Percentiles rank a stretch among this genome's conserved stretches.
phyloP scores from a whole-genome alignment of 1,140 invertebrate species.

The Marisa cornuarietis region DNA sequence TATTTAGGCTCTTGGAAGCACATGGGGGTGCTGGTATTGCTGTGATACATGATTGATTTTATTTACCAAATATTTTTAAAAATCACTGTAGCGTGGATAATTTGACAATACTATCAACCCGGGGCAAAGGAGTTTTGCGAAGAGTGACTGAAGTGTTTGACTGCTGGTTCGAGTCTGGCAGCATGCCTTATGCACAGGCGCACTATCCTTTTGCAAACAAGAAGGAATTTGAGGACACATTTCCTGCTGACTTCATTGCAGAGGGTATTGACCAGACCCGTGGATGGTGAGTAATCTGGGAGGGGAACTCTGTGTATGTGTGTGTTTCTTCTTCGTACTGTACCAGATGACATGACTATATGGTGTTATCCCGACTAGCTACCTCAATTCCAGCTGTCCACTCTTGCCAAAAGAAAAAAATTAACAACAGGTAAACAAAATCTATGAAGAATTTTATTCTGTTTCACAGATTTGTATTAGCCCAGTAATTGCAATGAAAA shows the following conservation, averaged over 20 bases:
- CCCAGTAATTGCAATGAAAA: too few relatives aligned
- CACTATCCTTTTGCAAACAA: conserved; percentile 94
- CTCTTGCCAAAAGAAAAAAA: too few relatives aligned
- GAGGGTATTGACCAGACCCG: conserved; percentile 99
- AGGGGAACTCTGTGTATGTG: too few relatives aligned
- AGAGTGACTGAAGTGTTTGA: conserved; percentile 97
- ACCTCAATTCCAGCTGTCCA: too few relatives aligned
- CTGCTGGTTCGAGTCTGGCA: conserved; percentile 99
- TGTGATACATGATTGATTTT: neutral
- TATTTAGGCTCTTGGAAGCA: too few relatives aligned
- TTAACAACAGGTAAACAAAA: too few relatives aligned
- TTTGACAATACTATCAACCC: conserved; percentile 91
- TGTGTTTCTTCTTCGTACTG: too few relatives aligned
- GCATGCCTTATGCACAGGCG: conserved; percentile 97
- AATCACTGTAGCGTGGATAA: conserved; percentile 79
- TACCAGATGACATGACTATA: too few relatives aligned
- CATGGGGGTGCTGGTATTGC: too few relatives aligned
- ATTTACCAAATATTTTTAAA: neutral
- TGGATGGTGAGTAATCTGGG: conserved; percentile 76
- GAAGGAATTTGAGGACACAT: conserved; percentile 91
- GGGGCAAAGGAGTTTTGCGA: conserved; percentile 83
- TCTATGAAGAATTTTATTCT: too few relatives aligned
- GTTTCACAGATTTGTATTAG: too few relatives aligned
- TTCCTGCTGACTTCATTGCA: conserved; percentile 99
- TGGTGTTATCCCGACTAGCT: too few relatives aligned